Conservation (phyloP, 2,888 invertebrate genomes). For the Amphipyra tragopoginis region DNA sequence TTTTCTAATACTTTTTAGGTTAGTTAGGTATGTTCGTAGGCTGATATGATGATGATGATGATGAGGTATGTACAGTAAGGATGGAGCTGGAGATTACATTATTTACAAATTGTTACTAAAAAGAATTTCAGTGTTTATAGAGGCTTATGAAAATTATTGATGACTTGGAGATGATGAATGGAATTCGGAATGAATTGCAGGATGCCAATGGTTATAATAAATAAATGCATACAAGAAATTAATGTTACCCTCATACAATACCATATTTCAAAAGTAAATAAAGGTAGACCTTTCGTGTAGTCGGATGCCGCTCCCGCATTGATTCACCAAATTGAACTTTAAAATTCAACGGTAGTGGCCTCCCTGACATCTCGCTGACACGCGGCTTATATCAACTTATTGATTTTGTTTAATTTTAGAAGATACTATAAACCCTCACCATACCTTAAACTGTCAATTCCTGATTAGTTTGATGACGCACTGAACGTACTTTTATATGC, state of each 20-base stretch:
- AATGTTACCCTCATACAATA: constrained; percentile 5
- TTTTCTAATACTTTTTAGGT: constrained; percentile 60
- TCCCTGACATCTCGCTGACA: constrained; percentile 65
- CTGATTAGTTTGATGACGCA: constrained; percentile 14
- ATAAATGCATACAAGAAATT: constrained; percentile 18
- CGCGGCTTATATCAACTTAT: constrained; percentile 58
- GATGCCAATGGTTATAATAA: too few species aligned
- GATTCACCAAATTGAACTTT: constrained; percentile 74
- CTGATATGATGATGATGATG: too few species aligned
- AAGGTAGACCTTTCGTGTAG: constrained; percentile 53
- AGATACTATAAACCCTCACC: constrained; percentile 15
- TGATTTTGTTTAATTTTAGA: constrained; percentile 58
- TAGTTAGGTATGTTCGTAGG: too few species aligned
- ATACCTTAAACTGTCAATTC: constrained; percentile 16
- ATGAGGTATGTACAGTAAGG: neutral
- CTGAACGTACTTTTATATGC: neutral
- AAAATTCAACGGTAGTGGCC: constrained; percentile 62
- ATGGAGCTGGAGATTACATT: neutral
- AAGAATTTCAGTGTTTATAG: too few species aligned
- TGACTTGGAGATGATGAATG: too few species aligned
- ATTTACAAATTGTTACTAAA: too few species aligned
- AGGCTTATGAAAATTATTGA: too few species aligned
- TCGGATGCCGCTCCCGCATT: constrained; percentile 48
- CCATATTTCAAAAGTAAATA: constrained; percentile 27
- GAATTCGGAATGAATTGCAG: too few species aligned